Base-by-base conservation (phyloP, 2,797 vertebrate species). In the Xiphophorus birchmanni region DNA sequence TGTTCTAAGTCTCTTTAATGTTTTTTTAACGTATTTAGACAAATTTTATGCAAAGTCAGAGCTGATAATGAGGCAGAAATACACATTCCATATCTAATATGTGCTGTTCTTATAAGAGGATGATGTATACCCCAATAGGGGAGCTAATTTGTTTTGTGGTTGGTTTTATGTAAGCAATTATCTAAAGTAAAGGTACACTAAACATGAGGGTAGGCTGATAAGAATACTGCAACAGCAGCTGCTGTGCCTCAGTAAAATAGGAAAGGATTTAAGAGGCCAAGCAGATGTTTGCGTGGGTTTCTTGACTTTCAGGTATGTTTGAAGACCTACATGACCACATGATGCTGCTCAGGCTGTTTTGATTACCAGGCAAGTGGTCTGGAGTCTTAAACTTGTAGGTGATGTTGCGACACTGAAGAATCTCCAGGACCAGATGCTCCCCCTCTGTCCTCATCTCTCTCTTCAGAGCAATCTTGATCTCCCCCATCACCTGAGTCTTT, bases 321-420 rank as follows among this genome's bases (percentile, higher is more conserved):
- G 12, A 23, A 26, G 18, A 42, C 3, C 65, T 71, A 5, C 67
- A 13, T 12, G 67, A 26, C 40, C 37, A 42, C 4, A 2, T 26
- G 10, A 72, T 4, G 23, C 12, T 32, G 40, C 44, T 71, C 29
- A 26, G 4, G n/a, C 35, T 2, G 35, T 40, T 44, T 60, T 2
- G 5, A 26, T 56, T 26, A 99, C 99, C 99, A 94, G 99, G 99
- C 90, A 99, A 96, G 90, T 99, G 98, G 94, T 99, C 98, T 65
- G 98, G 97, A 91, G 96, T 95, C 94, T 99, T 99, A 95, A 99
- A 99, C 93, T 99, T 99, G 92, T 98, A 99, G 84, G 98, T 99
- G 91, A 99, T 99, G 93, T 99, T 99, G 92, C 98, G 97, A 94
- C 99, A 99, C 60, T 99, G 99, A 82, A 99, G 97, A 73, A 99